Conservation (phyloP, 1,140 invertebrate species). For the Daktulosphaira vitifoliae region DNA sequence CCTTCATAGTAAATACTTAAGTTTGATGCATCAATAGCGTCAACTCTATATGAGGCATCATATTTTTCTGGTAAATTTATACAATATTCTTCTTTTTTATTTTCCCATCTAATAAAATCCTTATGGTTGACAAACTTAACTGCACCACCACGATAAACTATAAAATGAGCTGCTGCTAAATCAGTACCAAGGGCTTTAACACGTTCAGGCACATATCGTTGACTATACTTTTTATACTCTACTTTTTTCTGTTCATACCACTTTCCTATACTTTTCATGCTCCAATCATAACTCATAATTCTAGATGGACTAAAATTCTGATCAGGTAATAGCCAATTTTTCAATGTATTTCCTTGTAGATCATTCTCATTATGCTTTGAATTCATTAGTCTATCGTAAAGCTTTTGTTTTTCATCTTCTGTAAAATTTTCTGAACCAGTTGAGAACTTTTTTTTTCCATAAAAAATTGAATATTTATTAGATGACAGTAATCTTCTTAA, state of each 20-base stretch:
- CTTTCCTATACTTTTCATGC: neutral
- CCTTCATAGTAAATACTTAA: constrained; percentile 60
- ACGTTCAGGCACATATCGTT: constrained; percentile 36
- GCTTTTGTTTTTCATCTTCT: neutral
- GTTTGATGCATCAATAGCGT: constrained; percentile 58
- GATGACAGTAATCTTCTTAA: neutral
- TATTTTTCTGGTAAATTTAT: constrained; percentile 51
- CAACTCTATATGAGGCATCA: constrained; percentile 49
- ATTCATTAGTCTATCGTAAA: neutral
- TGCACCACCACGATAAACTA: constrained; percentile 55
- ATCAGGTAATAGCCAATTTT: neutral
- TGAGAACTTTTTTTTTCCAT: neutral
- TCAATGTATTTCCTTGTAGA: neutral
- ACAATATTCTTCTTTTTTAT: constrained; percentile 42
- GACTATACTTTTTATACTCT: constrained; percentile 26
- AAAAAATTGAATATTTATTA: neutral
- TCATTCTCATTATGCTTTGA: neutral
- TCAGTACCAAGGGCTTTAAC: constrained; percentile 51
- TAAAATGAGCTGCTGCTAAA: constrained; percentile 64
- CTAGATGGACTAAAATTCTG: constrained; percentile 7
- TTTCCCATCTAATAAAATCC: constrained; percentile 50
- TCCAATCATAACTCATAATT: constrained; percentile 15
- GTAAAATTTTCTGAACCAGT: neutral
- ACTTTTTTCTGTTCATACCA: neutral
- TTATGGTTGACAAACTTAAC: constrained; percentile 55